Conservation (phyloP, 2,797 vertebrate genomes). For the Tokudaia muenninki region DNA sequence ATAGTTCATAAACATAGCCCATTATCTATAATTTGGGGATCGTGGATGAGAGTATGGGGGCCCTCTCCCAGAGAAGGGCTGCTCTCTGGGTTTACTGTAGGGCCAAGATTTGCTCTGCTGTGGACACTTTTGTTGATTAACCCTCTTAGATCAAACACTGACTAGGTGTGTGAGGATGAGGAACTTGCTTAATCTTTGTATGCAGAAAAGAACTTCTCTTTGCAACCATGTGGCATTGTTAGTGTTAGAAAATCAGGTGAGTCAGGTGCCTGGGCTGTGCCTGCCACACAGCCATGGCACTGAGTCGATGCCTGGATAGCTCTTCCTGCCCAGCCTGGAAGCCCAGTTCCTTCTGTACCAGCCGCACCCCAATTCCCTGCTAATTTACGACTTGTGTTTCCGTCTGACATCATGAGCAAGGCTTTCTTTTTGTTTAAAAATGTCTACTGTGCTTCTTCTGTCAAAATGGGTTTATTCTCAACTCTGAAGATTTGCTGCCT, state of each 20-base stretch:
- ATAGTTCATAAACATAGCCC: constrained; percentile 5
- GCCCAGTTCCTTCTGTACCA: background rate
- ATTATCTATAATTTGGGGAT: background rate
- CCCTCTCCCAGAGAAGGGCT: background rate
- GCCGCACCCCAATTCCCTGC: background rate
- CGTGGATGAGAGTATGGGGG: accelerated
- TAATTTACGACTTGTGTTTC: background rate
- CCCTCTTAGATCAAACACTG: background rate
- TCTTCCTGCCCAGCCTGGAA: background rate
- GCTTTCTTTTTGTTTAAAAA: constrained; percentile 61
- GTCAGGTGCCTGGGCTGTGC: background rate
- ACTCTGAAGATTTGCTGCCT: constrained; percentile 74
- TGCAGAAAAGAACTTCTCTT: background rate
- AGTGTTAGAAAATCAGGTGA: background rate
- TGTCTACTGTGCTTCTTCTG: constrained; percentile 46
- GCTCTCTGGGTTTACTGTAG: background rate
- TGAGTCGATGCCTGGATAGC: background rate
- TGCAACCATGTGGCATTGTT: background rate
- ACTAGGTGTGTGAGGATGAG: background rate
- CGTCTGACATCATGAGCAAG: constrained; percentile 29
- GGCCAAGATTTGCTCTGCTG: background rate
- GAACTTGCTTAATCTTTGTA: background rate
- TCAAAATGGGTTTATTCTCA: constrained; percentile 76
- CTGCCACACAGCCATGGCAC: no score
- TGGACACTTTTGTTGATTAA: background rate